Percentiles rank a stretch among this genome's conserved stretches.
Conservation (phyloP, 2,797 vertebrate species). For the Hafferia zeledoni region DNA sequence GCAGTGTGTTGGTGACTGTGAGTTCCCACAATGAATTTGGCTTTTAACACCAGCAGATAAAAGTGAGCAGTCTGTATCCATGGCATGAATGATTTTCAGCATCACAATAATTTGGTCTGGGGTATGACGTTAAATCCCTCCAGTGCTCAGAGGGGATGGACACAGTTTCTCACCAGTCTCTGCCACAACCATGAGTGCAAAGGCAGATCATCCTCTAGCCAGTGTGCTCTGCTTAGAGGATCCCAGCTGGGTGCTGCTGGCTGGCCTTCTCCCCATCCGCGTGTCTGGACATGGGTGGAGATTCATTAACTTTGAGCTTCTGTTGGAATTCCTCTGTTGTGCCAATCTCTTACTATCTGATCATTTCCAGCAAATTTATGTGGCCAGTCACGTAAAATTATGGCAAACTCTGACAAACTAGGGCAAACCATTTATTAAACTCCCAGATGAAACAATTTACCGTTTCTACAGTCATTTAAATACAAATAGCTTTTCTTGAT, state of each 20-base stretch:
- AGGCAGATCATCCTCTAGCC: fast-evolving
- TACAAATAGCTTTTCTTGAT: not conserved
- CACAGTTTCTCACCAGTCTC: not conserved
- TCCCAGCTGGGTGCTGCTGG: not conserved
- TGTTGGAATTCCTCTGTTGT: constrained; percentile 54
- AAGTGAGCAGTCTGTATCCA: not conserved
- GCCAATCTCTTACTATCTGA: constrained; percentile 54
- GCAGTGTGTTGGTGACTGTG: not conserved
- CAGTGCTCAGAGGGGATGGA: not conserved
- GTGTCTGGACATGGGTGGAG: not conserved
- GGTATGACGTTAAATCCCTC: not conserved
- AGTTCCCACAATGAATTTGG: not conserved
- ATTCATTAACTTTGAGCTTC: constrained; percentile 54
- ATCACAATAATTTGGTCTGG: not conserved
- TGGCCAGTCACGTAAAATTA: constrained; percentile 46
- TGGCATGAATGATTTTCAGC: not conserved
- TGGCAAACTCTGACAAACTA: constrained; percentile 25
- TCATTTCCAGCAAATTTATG: constrained; percentile 55
- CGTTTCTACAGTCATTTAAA: not conserved
- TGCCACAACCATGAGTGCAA: not conserved
- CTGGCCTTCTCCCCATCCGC: not conserved
- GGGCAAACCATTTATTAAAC: constrained; percentile 13
- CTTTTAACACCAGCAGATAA: not conserved
- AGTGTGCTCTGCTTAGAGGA: fast-evolving
- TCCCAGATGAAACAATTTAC: not conserved